Base-by-base conservation (phyloP, 2,113 vertebrate genomes). In the Barnardius zonarius region DNA sequence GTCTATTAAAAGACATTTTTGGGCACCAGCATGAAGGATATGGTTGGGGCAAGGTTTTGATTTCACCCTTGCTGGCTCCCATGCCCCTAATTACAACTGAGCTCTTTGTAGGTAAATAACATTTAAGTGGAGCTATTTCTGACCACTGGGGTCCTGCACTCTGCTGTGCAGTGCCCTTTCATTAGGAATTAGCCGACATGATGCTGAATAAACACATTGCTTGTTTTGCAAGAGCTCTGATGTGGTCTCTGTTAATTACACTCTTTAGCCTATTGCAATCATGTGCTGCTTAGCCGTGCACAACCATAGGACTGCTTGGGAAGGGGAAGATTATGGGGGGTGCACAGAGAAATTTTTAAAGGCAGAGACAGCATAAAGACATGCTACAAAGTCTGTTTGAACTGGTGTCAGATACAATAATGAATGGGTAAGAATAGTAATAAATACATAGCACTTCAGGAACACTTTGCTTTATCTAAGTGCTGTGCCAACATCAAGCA, bases 71-170 rank as follows among this genome's bases (percentile, higher is more conserved):
- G 80, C 66, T 96, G 93, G 91, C 83, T 96, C 80, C 78, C 89
- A 95, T 11, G 31, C 52, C 92, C 83, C 91, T 96, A 94, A 97
- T 97, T 96, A 96, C 83, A 96, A 81, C 64, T 48, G 93, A 95
- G 77, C 33, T 91, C 82, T 96, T 95, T 84, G 70, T 91, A 88
- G 51, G 70, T 95, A 97, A 95, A 95, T 96, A 96, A 92, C 93
- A 95, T 90, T 95, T 96, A 97, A 97, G 93, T 78, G 44, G 62
- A 86, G 87, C 91, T 94, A 91, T 97, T 97, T 97, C 80, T 93
- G 96, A 95, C 91, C 51, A 70, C 90, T 31, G 46, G 72, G 92
- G 89, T 95, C 96, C 79, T 86, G 80, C 76, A 86, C 87, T 90
- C 79, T 82, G 70, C 86, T 88, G 63, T 30, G 59, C 89, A 83